These are phyloP conservation scores for Nasua narica DNA, from an alignment of 2,797 vertebrate species.

Conservation along the genomic window DNA sequence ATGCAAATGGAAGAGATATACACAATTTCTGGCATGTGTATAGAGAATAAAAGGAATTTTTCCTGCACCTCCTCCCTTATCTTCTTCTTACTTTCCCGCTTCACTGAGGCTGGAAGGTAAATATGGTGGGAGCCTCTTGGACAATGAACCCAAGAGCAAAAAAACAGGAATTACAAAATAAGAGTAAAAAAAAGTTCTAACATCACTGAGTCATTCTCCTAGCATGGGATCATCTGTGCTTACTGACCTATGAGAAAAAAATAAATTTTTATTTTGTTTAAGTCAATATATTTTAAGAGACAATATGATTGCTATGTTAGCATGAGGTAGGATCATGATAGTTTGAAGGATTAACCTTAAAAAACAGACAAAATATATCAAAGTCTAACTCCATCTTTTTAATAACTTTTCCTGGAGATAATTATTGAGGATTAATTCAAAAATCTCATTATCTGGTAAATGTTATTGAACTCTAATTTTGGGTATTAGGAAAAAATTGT, in stretches of 20 bases:
- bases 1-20: background rate
- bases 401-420: background rate
- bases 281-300: background rate
- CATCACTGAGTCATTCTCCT: background rate
- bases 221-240: background rate
- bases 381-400: background rate
- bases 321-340: background rate
- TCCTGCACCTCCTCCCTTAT: background rate
- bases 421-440: background rate
- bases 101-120: background rate
- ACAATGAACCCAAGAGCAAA: background rate
- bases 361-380: background rate
- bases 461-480: background rate
- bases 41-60: constrained; percentile 12
- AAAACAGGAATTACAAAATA: background rate
- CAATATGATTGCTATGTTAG: background rate
- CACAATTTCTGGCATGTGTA: background rate
- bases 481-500: background rate
- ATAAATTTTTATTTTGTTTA: background rate
- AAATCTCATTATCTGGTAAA: background rate
- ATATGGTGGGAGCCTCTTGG: background rate
- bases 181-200: background rate
- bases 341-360: background rate
- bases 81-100: background rate
- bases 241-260: background rate